Base-by-base conservation (phyloP, 2,888 invertebrate genomes). In the Epirrhoe tristata region DNA sequence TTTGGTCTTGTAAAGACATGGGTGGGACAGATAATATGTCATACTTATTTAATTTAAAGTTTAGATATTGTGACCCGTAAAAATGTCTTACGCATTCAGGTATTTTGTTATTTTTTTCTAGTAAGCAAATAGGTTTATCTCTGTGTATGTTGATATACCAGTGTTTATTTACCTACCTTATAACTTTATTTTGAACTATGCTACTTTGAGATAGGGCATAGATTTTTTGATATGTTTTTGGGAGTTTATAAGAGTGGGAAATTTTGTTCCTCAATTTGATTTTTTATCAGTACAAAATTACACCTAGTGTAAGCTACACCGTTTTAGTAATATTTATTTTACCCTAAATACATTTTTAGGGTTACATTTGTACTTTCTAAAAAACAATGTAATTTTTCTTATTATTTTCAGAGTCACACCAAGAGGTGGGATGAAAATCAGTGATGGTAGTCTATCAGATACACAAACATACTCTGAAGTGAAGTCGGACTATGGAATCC, bases 381-480 rank as follows among this genome's bases (percentile, higher is more conserved):
- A 24, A 24, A 24, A 24, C 24, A 24, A 24, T 24, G 24, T 24
- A 24, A 24, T 24, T 24, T 24, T 24, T 24, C 24, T 24, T 2
- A 24, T 24, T 24, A 24, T 31, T 86, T 85, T 54, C 81, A 94
- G 94, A 82, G 80, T 92, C 61, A 81, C 93, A 64, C 94, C 93
- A 53, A 85, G 94, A 75, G 94, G 94, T 72, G 94, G 93, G 6
- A 94, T 95, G 84, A 94, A 94, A 75, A 94, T 95, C 72, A 95
- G 96, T 77, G 97, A 97, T 81, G 98, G 98, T 24, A 97, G 97
- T 71, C 94, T 98, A 43, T 97, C 97, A 58, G 98, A 98, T 81
- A 97, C 97, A 1, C 97, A 97, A 86, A 96, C 96, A 7, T 96
- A 95, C 84, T 95, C 95, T 0, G 95, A 95, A 83, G 95, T 95